A percentile compares a stretch with the other conserved stretches of the same genome.
phyloP scores from a whole-genome alignment of 2,888 invertebrate genomes.

The Dynastes grantii region DNA sequence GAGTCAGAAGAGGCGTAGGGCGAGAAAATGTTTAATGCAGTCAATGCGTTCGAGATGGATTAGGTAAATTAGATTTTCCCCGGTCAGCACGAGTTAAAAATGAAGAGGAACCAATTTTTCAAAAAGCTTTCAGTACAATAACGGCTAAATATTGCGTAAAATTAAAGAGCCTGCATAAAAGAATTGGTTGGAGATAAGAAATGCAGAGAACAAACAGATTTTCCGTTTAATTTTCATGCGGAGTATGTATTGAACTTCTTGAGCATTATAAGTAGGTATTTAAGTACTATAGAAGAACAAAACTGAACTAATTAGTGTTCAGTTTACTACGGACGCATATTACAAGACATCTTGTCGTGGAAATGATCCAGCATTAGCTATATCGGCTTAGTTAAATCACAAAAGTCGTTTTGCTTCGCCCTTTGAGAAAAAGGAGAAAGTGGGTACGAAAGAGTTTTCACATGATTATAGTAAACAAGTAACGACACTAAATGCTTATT shows the following conservation, averaged over 20 bases:
- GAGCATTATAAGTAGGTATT: neutral
- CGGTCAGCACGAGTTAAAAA: neutral
- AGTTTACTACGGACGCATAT: too few relatives aligned
- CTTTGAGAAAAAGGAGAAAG: too few relatives aligned
- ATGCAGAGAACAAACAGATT: neutral
- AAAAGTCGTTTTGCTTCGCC: too few relatives aligned
- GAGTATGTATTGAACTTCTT: neutral
- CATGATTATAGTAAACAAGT: too few relatives aligned
- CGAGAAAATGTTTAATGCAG: neutral
- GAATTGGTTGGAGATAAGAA: neutral
- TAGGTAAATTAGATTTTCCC: neutral
- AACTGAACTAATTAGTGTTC: too few relatives aligned
- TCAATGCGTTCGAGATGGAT: neutral
- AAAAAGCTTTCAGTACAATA: neutral
- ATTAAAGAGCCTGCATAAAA: neutral
- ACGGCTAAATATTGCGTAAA: slow-evolving; percentile 1
- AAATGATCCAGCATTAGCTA: too few relatives aligned
- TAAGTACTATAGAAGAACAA: too few relatives aligned
- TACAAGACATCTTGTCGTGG: too few relatives aligned
- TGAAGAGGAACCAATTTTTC: neutral
- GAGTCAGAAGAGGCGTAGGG: neutral
- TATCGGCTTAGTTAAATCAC: too few relatives aligned
- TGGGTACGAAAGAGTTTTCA: too few relatives aligned
- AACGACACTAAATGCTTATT: too few relatives aligned
- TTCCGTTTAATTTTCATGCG: neutral